These are phyloP conservation scores for Parotia lawesii DNA, from an alignment of 2,113 vertebrate genomes.

Conservation along the genomic window DNA sequence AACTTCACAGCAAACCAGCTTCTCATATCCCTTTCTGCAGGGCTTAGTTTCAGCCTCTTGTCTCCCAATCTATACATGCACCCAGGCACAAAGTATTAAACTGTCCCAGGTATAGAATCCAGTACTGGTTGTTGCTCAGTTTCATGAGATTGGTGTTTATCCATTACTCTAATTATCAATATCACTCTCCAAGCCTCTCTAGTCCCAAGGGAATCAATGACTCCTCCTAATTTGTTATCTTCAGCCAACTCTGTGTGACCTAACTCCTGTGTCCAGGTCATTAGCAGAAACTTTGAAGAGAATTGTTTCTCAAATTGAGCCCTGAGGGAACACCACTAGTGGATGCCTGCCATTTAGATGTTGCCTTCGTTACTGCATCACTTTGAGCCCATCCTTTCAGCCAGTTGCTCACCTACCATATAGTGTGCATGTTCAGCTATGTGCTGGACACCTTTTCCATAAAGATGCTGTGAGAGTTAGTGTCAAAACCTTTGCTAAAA, in stretches of 20 bases:
- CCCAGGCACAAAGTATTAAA: not conserved
- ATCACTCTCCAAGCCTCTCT: not conserved
- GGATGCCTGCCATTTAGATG: not conserved
- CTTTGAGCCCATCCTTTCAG: not conserved
- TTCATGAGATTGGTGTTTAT: not conserved
- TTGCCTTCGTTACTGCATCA: not conserved
- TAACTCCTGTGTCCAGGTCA: not conserved
- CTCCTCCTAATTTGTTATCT: not conserved
- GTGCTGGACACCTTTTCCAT: not conserved
- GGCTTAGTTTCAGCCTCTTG: not conserved
- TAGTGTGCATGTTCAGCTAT: not conserved
- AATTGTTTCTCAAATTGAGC: not conserved
- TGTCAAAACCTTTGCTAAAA: not conserved
- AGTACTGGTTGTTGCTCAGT: not conserved
- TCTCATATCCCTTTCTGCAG: not conserved
- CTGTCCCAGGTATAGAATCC: not conserved
- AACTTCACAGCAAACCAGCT: not conserved
- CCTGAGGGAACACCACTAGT: not conserved
- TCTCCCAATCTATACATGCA: not conserved
- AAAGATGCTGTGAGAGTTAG: rapidly evolving
- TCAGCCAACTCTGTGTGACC: not conserved
- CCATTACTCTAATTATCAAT: not conserved
- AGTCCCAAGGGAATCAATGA: not conserved
- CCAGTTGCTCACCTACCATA: not conserved
- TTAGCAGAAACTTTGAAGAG: not conserved